Evolutionary conservation across 1,140 invertebrate species (phyloP).

Genomic region (Sinella curviseta): DNA sequence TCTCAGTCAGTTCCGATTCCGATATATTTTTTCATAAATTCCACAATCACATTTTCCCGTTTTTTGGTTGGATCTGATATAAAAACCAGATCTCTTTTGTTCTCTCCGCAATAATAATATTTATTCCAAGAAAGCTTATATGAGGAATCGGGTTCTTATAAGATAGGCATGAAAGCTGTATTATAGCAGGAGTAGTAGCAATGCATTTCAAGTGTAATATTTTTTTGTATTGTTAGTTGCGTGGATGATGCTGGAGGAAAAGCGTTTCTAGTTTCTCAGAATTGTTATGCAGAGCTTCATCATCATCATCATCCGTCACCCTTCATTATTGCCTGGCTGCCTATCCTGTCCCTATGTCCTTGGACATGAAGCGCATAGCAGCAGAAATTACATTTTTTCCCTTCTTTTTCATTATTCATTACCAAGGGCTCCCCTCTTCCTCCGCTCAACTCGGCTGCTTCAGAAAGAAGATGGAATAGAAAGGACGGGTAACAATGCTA

Average conservation of each 20-base stretch:
- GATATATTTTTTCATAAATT: too few species aligned
- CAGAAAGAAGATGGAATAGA: too few species aligned
- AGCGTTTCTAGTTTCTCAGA: constrained; percentile 10
- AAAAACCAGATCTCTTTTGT: neutral
- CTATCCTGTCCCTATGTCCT: constrained; percentile 16
- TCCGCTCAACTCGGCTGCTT: neutral
- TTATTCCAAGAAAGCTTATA: neutral
- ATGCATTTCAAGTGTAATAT: too few species aligned
- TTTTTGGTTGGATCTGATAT: neutral
- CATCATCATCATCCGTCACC: neutral
- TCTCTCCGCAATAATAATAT: too few species aligned
- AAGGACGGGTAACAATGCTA: neutral
- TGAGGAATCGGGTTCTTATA: too few species aligned
- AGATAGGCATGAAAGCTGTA: too few species aligned
- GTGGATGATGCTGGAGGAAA: neutral
- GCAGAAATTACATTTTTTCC: too few species aligned
- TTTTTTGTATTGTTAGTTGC: neutral
- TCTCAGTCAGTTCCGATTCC: too few species aligned
- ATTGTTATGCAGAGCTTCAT: too few species aligned
- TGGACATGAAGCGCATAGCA: constrained; percentile 4
- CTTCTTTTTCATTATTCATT: too few species aligned
- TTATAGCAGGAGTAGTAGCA: too few species aligned
- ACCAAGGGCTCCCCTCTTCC: neutral
- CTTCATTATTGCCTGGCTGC: neutral
- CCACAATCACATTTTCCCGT: neutral